Evolutionary conservation across 2,113 vertebrate genomes (phyloP), one percentile per base, ranked within the genome.

Genomic region (Mirounga angustirostris): DNA sequence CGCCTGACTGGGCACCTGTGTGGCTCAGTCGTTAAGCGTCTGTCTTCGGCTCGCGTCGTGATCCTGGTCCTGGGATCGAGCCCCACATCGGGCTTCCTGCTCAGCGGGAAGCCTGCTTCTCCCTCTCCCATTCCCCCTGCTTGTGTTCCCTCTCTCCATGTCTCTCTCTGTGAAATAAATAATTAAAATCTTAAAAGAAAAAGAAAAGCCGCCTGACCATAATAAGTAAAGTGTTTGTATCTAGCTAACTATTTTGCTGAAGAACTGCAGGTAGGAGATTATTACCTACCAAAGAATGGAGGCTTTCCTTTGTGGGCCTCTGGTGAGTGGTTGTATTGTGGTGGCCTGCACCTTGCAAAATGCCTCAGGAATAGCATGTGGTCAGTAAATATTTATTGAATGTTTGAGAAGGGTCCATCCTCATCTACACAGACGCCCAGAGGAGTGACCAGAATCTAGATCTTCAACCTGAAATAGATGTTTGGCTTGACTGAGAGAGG

Each of bases 221-320:
- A 97, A 74, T 89, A 96, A 83, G 56, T 76, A 83, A 91, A 85
- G 18, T 94, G 67, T 93, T 87, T 85, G 30, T 86, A 46, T 43
- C 56, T 96, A 73, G 46, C 33, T 59, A 93, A 40, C 30, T 40
- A 28, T 85, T 90, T 85, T 85, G 54, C 65, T 95, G 30, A 92
- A 94, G 88, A 97, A 88, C 36, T 95, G 16, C 50, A 90, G 69
- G 80, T 85, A 52, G 59, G 71, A 40, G 81, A 22, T 56, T 80
- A 40, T 56, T 95, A 63, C 43, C 33, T 93, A 33, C 24, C 18
- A 76, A 36, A 94, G 26, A 91, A 82, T 19, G 14, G 36, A 88
- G 43, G 54, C 65, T 93, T 89, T 89, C 46, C 46, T 82, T 56
- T 95, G 93, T 94, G 85, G 74, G 36, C n/a, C 33, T 90, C 61